A percentile compares a stretch with the other conserved stretches of the same genome.
These are phyloP conservation scores for Tympanuchus pallidicinctus DNA, from an alignment of 2,113 vertebrate genomes.

Conservation along the genomic window DNA sequence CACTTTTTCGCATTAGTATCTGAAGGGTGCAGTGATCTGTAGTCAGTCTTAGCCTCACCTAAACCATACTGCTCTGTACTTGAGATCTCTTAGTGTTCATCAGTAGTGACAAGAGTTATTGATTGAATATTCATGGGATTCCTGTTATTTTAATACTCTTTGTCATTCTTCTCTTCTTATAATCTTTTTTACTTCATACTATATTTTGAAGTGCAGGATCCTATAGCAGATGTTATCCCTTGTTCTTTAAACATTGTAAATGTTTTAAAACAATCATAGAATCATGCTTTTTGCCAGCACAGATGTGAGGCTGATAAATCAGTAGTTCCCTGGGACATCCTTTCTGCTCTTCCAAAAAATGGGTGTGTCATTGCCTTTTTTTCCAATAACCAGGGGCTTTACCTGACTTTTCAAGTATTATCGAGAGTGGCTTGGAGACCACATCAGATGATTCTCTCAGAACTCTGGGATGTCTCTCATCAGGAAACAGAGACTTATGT, in stretches of 20 bases:
- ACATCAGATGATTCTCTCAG: too few species aligned
- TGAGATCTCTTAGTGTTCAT: background rate
- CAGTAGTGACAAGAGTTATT: background rate
- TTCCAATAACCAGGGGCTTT: too few species aligned
- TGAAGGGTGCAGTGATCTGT: background rate
- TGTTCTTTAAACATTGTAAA: constrained; percentile 34
- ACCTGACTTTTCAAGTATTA: too few species aligned
- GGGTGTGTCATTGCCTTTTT: too few species aligned
- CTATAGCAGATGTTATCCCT: background rate
- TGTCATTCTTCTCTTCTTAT: background rate
- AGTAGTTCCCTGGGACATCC: too few species aligned
- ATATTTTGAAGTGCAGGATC: background rate
- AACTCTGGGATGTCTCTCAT: background rate
- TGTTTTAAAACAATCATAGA: background rate
- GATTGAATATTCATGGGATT: constrained; percentile 10
- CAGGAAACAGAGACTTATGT: background rate
- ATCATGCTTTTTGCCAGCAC: too few species aligned
- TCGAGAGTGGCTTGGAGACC: too few species aligned
- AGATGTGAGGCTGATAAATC: too few species aligned
- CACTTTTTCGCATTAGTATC: background rate
- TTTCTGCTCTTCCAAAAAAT: too few species aligned
- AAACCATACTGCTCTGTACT: background rate
- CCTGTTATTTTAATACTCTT: background rate
- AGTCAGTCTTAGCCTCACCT: background rate
- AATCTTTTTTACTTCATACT: background rate